A percentile compares a stretch with the other conserved stretches of the same genome.
These are phyloP conservation scores for Macaca mulatta DNA, from an alignment of 2,113 vertebrate species.

Conservation along the genomic window DNA sequence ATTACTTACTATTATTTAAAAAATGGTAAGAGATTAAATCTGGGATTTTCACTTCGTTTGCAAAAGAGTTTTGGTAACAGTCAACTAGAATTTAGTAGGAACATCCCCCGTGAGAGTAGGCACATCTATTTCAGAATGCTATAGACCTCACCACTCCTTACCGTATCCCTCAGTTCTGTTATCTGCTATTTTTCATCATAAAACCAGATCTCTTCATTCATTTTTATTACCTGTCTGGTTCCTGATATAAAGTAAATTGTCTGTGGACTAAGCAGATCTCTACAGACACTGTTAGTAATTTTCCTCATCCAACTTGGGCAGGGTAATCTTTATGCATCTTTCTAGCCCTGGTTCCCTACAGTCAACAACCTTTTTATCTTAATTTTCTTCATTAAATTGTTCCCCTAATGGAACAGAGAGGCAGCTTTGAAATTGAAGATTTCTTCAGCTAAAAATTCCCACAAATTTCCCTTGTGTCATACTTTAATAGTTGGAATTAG, in stretches of 20 bases:
- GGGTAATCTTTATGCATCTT: neutral
- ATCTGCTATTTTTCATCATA: neutral
- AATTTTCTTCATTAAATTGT: neutral
- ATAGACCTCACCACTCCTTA: neutral
- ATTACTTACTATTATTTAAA: neutral
- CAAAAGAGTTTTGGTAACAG: neutral
- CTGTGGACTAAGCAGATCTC: neutral
- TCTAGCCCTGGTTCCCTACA: neutral
- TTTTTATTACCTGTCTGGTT: neutral
- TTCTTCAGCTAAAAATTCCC: neutral
- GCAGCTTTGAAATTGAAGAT: neutral
- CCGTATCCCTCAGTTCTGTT: too few relatives aligned
- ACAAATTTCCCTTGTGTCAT: neutral
- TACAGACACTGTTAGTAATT: neutral
- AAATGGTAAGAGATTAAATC: neutral
- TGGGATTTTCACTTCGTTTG: neutral
- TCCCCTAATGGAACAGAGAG: neutral
- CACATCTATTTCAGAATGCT: neutral
- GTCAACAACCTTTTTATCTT: neutral
- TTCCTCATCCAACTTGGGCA: neutral
- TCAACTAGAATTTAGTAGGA: neutral
- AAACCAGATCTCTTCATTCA: neutral
- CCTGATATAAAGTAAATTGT: neutral
- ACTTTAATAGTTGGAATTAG: neutral
- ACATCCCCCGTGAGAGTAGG: neutral